These are phyloP conservation scores for Drosophila incognita DNA, from an alignment of 2,888 invertebrate genomes.

Conservation along the genomic window DNA sequence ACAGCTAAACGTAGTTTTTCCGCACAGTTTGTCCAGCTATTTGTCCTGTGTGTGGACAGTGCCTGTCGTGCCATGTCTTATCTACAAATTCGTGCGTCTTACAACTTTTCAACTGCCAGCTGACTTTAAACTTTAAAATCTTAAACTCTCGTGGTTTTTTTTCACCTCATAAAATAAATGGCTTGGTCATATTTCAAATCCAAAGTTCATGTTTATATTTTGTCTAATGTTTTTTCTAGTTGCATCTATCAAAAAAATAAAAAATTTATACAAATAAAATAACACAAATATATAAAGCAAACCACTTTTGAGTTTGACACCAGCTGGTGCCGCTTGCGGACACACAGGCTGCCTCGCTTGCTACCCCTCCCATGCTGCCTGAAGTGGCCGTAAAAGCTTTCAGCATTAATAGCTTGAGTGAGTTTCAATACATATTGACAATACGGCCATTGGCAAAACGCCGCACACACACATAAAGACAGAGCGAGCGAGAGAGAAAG, in stretches of 20 bases:
- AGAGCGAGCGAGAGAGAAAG: neutral
- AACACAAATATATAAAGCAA: conserved; percentile 58
- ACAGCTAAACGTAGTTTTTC: conserved; percentile 76
- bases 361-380: conserved; percentile 49
- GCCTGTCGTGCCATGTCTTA: conserved; percentile 74
- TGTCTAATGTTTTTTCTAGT: conserved; percentile 79
- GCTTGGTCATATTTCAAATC: conserved; percentile 71
- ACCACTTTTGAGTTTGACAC: conserved; percentile 83
- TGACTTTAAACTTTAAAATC: conserved; percentile 47
- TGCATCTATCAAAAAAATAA: conserved; percentile 24
- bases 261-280: conserved; percentile 33
- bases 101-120: conserved; percentile 43
- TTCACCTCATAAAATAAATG: conserved; percentile 43
- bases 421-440: conserved; percentile 80
- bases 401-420: conserved; percentile 82
- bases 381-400: conserved; percentile 80
- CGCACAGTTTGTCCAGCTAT: conserved; percentile 71
- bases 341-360: conserved; percentile 29
- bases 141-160: neutral
- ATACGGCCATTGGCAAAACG: conserved; percentile 79
- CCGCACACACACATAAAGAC: conserved; percentile 40
- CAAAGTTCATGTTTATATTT: conserved; percentile 81
- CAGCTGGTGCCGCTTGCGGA: conserved; percentile 81
- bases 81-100: conserved; percentile 67
- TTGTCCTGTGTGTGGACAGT: conserved; percentile 73